Conservation (phyloP, 2,888 invertebrate genomes). For the Dynastes hyllus region DNA sequence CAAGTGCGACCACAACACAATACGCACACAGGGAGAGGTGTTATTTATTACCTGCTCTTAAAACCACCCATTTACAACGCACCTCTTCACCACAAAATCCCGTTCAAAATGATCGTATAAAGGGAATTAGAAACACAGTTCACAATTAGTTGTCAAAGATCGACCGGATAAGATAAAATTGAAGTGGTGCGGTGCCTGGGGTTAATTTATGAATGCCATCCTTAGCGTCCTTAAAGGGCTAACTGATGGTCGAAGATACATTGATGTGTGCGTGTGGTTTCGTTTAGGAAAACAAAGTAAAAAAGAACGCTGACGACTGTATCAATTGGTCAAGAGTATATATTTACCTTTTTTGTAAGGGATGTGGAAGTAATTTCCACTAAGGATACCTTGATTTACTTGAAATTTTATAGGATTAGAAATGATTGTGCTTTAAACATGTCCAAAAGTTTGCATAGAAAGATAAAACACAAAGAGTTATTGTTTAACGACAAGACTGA, state of each 20-base stretch:
- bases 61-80: conserved; percentile 37
- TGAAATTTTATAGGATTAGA: too few species aligned
- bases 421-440: too few species aligned
- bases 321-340: conserved; percentile 21
- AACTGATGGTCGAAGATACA: neutral
- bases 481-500: too few species aligned
- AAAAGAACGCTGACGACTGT: conserved; percentile 15
- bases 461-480: too few species aligned
- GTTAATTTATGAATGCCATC: conserved; percentile 46
- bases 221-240: conserved; percentile 31
- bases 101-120: conserved; percentile 32
- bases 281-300: neutral
- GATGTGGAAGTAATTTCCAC: too few species aligned
- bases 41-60: conserved; percentile 40
- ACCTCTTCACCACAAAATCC: conserved; percentile 40
- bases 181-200: conserved; percentile 36
- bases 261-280: neutral
- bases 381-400: too few species aligned
- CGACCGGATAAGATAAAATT: conserved; percentile 43
- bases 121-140: conserved; percentile 43
- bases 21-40: conserved; percentile 1
- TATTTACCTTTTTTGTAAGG: neutral
- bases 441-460: too few species aligned
- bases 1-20: conserved; percentile 23
- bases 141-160: conserved; percentile 48